phyloP scores from a whole-genome alignment of 2,888 invertebrate species.

The Maniola hyperantus region DNA sequence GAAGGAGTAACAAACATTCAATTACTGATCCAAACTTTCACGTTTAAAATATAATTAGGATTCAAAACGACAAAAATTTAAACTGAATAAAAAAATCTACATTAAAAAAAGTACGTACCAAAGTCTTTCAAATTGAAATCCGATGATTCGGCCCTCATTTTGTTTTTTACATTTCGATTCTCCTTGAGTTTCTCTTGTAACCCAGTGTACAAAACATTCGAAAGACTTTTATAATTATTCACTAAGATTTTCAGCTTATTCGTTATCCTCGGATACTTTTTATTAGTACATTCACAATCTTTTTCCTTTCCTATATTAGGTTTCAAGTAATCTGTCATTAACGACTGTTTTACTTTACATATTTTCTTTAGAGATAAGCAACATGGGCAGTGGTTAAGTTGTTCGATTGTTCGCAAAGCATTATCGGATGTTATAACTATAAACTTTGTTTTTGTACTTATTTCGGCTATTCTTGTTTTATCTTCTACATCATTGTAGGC shows the following conservation, averaged over 20 bases:
- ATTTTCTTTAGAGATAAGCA: constrained; percentile 59
- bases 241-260: constrained; percentile 61
- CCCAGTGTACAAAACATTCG: constrained; percentile 45
- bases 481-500: not conserved
- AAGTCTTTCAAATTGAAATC: constrained; percentile 51
- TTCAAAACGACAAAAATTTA: too few relatives aligned
- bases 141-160: constrained; percentile 13
- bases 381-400: constrained; percentile 60
- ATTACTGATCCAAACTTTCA: too few relatives aligned
- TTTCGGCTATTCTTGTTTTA: not conserved
- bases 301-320: constrained; percentile 34
- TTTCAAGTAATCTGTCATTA: constrained; percentile 64
- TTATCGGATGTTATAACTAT: not conserved
- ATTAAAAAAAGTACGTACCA: constrained; percentile 47
- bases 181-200: constrained; percentile 46
- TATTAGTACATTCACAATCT: constrained; percentile 56
- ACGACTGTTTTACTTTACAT: constrained; percentile 52
- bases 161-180: constrained; percentile 22
- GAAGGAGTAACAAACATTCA: too few relatives aligned
- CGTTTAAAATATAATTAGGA: too few relatives aligned
- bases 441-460: not conserved
- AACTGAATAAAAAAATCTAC: too few relatives aligned
- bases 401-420: not conserved
- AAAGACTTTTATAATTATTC: constrained; percentile 50
- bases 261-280: constrained; percentile 54